Percentiles rank a stretch among this genome's conserved stretches.
phyloP scores from a whole-genome alignment of 2,113 vertebrate species.

The Lycaon pictus region DNA sequence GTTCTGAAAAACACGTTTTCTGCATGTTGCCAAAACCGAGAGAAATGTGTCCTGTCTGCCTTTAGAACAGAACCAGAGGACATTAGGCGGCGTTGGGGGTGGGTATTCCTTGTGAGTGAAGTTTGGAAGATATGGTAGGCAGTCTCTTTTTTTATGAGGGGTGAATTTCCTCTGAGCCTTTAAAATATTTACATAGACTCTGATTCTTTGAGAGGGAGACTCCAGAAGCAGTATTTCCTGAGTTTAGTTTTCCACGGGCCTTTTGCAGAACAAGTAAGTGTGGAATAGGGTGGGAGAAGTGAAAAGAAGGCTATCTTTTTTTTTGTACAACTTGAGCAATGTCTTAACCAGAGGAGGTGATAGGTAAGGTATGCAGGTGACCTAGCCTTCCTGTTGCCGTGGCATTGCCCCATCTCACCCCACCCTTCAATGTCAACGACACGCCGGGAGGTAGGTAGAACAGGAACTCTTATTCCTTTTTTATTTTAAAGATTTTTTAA shows the following conservation, averaged over 20 bases:
- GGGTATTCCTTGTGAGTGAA: not conserved
- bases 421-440: not conserved
- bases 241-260: not conserved
- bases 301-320: not conserved
- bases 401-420: not conserved
- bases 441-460: not conserved
- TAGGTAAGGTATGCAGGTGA: not conserved
- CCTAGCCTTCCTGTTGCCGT: not conserved
- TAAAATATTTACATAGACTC: not conserved
- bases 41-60: not conserved
- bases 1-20: conserved; percentile 14
- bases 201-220: not conserved
- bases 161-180: not conserved
- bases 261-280: conserved; percentile 26
- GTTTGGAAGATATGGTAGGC: not conserved
- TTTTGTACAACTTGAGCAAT: not conserved
- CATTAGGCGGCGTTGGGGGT: not conserved
- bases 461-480: not conserved
- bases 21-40: not conserved
- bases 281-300: not conserved
- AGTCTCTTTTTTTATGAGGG: not conserved
- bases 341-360: not conserved
- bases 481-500: not conserved
- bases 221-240: not conserved
- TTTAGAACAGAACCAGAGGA: not conserved